Conservation (phyloP, 1,140 invertebrate genomes). For the Drusus annulatus region DNA sequence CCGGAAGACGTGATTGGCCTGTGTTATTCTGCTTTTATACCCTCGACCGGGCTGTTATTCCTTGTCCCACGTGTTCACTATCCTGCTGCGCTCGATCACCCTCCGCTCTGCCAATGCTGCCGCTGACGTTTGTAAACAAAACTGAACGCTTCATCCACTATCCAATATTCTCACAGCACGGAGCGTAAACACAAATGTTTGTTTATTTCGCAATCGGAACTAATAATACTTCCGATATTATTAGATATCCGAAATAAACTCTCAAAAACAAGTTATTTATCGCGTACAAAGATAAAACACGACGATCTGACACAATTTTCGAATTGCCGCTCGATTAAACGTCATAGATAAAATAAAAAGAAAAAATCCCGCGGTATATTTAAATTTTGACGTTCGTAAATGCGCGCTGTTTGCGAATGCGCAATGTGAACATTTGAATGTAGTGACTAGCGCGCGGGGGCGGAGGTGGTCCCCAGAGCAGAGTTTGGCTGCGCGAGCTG, state of each 20-base stretch:
- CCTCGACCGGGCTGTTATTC: slow-evolving; percentile 32
- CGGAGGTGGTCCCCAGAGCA: slow-evolving; percentile 31
- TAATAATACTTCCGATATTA: not conserved
- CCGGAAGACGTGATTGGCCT: slow-evolving; percentile 41
- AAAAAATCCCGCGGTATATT: slow-evolving; percentile 22
- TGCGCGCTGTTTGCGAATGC: slow-evolving; percentile 45
- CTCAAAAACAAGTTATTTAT: not conserved
- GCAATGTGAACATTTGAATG: slow-evolving; percentile 14
- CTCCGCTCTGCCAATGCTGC: not conserved
- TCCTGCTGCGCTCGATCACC: not conserved
- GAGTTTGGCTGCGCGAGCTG: slow-evolving; percentile 36
- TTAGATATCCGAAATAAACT: not conserved
- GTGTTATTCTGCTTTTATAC: slow-evolving; percentile 45
- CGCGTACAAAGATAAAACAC: not conserved
- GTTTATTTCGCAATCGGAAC: slow-evolving; percentile 7
- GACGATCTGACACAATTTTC: not conserved
- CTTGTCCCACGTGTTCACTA: slow-evolving; percentile 24
- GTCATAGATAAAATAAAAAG: slow-evolving; percentile 1
- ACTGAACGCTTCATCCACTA: not conserved
- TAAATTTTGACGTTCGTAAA: slow-evolving; percentile 37
- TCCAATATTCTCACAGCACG: slow-evolving; percentile 3
- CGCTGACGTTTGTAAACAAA: slow-evolving; percentile 32
- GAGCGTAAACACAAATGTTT: slow-evolving; percentile 26
- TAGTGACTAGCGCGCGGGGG: not conserved
- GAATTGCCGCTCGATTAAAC: slow-evolving; percentile 15